Evolutionary conservation across 2,797 vertebrate genomes (phyloP), one percentile per base, ranked within the genome.

Genomic region (Tinamus major): DNA sequence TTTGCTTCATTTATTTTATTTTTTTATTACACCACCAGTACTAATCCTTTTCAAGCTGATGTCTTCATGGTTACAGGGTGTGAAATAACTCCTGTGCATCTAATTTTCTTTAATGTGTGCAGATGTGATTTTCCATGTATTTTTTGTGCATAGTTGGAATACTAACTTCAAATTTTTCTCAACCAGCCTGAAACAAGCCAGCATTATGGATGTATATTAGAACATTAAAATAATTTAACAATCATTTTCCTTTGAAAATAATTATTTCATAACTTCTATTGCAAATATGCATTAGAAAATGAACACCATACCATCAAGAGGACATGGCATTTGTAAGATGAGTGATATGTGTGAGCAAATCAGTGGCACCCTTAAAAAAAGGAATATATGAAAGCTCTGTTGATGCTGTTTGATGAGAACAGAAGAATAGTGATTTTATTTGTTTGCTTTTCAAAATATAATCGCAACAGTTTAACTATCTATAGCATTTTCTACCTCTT

Each of bases 1-100:
- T 2, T 29, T 18, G 16, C 0, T 3, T 37, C 1, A 19, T 35
- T 26, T 15, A 16, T 27, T 49, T 24, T 37, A 4, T 2, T 44
- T 85, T 91, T 91, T 69, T 79, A 2, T 61, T 71, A 27, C 3
- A n/a, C 2, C 14, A 56, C 10, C 3, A 76, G 49, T 5, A 5
- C 7, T 16, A 24, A 70, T 71, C 16, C 11, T 74, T 91, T 90
- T 67, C 44, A 26, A 10, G 65, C 6, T 24, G 2, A 24, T 63
- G 35, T 20, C 2, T 33, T 74, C 26, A 70, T 8, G 10, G 51
- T 62, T 65, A 10, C 2, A 18, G 37, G 0, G 56, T 26, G 33
- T 35, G 4, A 74, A 71, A 78, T 55, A 69, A 42, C 3, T 86
- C 15, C 19, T 4, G 4, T 58, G 7, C 2, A 37, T 49, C 7